Conservation (phyloP, 1,140 invertebrate species). For the Acromyrmex heyeri region DNA sequence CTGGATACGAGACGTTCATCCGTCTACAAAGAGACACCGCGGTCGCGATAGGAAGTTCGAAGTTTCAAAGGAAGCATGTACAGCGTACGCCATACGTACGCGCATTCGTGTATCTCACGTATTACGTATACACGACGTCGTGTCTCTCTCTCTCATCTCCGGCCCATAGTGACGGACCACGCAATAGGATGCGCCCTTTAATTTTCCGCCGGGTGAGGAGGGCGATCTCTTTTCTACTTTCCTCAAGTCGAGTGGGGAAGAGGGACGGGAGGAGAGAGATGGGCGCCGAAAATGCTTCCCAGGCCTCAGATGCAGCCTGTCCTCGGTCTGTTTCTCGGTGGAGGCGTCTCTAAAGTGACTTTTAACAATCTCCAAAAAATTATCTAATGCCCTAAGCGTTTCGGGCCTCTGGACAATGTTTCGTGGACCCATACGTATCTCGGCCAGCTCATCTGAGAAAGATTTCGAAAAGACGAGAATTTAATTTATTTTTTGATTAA, state of each 20-base stretch:
- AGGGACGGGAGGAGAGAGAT: constrained; percentile 25
- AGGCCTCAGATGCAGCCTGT: constrained; percentile 66
- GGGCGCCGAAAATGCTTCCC: constrained; percentile 77
- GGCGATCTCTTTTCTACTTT: constrained; percentile 38
- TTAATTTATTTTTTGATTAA: constrained; percentile 18
- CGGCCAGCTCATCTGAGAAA: constrained; percentile 62
- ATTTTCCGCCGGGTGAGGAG: constrained; percentile 45
- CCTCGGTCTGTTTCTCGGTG: constrained; percentile 42
- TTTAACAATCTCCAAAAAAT: constrained; percentile 80
- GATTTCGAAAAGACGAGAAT: background rate
- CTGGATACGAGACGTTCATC: constrained; percentile 58
- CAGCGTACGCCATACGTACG: constrained; percentile 34
- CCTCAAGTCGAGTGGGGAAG: background rate
- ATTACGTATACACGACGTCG: constrained; percentile 19
- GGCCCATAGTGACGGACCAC: constrained; percentile 35
- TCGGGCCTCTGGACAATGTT: constrained; percentile 82
- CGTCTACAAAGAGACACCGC: constrained; percentile 44
- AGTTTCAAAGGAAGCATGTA: constrained; percentile 51
- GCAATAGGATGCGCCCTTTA: constrained; percentile 58
- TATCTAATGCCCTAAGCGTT: constrained; percentile 70
- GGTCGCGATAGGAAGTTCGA: constrained; percentile 61
- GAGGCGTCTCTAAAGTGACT: constrained; percentile 77
- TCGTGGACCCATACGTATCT: constrained; percentile 70
- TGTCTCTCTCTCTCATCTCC: background rate
- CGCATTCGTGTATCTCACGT: constrained; percentile 10